These are phyloP conservation scores for Papilio glaucus DNA, from an alignment of 1,140 invertebrate species.

Conservation along the genomic window DNA sequence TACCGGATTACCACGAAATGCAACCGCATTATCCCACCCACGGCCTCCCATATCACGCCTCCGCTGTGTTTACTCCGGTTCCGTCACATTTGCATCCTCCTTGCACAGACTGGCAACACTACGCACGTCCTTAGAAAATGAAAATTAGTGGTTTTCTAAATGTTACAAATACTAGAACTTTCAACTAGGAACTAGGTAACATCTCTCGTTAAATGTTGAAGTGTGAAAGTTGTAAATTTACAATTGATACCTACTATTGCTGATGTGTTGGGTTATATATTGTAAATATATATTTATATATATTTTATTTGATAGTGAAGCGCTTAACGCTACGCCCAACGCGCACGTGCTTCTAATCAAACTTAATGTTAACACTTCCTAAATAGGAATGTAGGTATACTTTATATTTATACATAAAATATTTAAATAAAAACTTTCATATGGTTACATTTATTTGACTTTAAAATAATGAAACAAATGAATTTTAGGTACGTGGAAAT, in stretches of 20 bases:
- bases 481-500: too few species aligned
- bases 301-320: constrained; percentile 8
- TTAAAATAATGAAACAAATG: neutral
- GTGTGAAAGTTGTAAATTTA: neutral
- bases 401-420: constrained; percentile 14
- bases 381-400: constrained; percentile 32
- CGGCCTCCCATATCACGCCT: constrained; percentile 55
- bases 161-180: neutral
- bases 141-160: constrained; percentile 25
- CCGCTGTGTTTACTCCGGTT: constrained; percentile 60
- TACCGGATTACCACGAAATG: constrained; percentile 74
- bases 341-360: constrained; percentile 76
- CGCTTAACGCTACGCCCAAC: constrained; percentile 34
- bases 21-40: constrained; percentile 66
- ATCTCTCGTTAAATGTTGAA: neutral
- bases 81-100: constrained; percentile 66
- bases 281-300: constrained; percentile 27
- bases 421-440: neutral
- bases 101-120: constrained; percentile 68
- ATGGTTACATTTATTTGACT: neutral
- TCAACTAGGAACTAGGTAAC: too few species aligned
- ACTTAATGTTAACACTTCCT: constrained; percentile 47
- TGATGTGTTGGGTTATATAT: neutral
- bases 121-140: constrained; percentile 57
- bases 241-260: constrained; percentile 2